Base-by-base conservation (phyloP, 2,113 vertebrate species). In the Aldabrachelys gigantea region DNA sequence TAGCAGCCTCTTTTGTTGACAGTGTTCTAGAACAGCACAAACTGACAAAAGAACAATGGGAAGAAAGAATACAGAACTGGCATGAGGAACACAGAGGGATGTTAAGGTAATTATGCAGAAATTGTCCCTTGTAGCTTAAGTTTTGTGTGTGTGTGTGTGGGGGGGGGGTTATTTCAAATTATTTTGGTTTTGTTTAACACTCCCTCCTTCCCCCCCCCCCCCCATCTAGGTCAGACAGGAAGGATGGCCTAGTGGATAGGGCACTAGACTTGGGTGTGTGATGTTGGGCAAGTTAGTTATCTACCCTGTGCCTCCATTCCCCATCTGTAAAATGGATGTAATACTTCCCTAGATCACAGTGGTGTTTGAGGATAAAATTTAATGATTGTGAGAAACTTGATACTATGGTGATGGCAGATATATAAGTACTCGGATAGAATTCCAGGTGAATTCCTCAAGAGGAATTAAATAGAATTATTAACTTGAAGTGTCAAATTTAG, bases 11-110 rank as follows among this genome's bases (percentile, higher is more conserved):
- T 96, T 93, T 62, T 96, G 16, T 92, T 97, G 95, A 78, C 89
- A 99, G 99, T 35, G 99, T 99, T 88, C 98, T 99, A 97, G 99
- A 99, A 96, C 99, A 99, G 95, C 99, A 99, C 97, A 99, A 99
- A 98, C 98, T 99, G 94, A 99, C 99, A 88, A 99, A 99, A 98
- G 99, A 99, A 92, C 99, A 99, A 88, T 99, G 99, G 99, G 99
- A 99, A 98, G 99, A 99, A 98, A 98, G 99, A 97, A 99, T 99
- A 98, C 99, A 99, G 97, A 99, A 99, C 44, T 99, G 99, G 99
- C 99, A 99, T 56, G 99, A 99, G 92, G 99, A 99, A 72, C 99
- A 99, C 93, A 98, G 98, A 96, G 99, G 99, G 97, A 99, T 99
- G 99, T 98, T 99, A 95, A 99, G 99, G 99, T 99, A 97, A 82